Evolutionary conservation across 2,888 invertebrate species (phyloP).

Genomic region (Pachycephus smyrnensis): DNA sequence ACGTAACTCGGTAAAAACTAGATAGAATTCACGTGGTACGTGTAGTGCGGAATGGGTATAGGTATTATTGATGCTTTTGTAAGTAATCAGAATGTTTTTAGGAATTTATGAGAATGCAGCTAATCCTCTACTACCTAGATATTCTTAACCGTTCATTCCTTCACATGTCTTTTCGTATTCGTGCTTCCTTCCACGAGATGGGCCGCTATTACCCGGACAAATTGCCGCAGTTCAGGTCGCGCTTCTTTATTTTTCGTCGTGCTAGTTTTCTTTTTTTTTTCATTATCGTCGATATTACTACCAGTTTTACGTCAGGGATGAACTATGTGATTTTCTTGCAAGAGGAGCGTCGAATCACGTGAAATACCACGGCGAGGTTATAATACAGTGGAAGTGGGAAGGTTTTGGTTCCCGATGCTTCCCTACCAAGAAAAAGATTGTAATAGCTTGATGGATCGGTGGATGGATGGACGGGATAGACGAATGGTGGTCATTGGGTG

Average conservation of each 20-base stretch:
- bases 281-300: background rate
- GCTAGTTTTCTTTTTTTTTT: background rate
- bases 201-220: background rate
- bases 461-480: background rate
- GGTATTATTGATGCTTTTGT: background rate
- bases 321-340: background rate
- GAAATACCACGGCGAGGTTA: no score
- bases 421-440: background rate
- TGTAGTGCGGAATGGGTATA: background rate
- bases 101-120: background rate
- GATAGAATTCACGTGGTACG: background rate
- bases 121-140: background rate
- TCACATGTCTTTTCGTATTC: background rate
- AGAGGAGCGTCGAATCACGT: background rate
- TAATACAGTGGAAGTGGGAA: background rate
- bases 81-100: background rate
- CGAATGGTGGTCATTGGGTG: background rate
- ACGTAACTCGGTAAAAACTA: background rate
- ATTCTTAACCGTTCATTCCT: background rate
- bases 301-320: background rate
- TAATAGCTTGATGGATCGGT: background rate
- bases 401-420: background rate
- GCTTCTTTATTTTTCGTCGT: background rate
- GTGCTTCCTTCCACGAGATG: background rate
- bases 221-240: background rate